Evolutionary conservation across 2,888 invertebrate species (phyloP), one percentile per base, ranked within the genome.

Genomic region (Sussaba pulchella): DNA sequence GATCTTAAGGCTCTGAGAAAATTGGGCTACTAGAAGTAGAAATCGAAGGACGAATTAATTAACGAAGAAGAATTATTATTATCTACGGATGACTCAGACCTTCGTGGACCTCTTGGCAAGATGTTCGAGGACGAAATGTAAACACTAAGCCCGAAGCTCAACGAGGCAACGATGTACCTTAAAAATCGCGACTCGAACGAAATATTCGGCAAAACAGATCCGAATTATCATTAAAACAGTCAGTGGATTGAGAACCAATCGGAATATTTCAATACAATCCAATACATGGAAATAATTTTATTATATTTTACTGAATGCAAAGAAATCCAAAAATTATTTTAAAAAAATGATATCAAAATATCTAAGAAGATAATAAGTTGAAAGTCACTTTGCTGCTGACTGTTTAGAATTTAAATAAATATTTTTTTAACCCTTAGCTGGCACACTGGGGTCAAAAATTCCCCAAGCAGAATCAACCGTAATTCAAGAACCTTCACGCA

Each of bases 1-100:
- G 97, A 98, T 93, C 94, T 98, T 86, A 98, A 98, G 93, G 96
- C 96, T 79, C 93, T 97, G 90, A 96, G 96, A 94, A 97, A 97
- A 92, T 93, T 96, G 93, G 97, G 97, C 91, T 95, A 94, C 93
- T 95, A 93, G 93, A 94, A 92, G 85, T 92, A 88, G 78, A 63
- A 67, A 57, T 3, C 10, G 43, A 67, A 26, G 21, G 39, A 70
- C 19, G 41, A 47, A 31, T 24, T 39, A 59, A 47, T 47, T n/a
- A 61, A 39, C 43, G 26, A 76, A 66, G 64, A 70, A 19, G 71
- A 59, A 63, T 70, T 5, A 66, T 63, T 41, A 71, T 73, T 21
- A 43, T 74, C 59, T 45, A 66, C 59, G 72, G 70, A 73, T 66
- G 39, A 66, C 69, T 54, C 36, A 17, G 36, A 72, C 47, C 26